A percentile compares a stretch with the other conserved stretches of the same genome.
These are phyloP conservation scores for Anguilla pacifica DNA, from an alignment of 2,797 vertebrate genomes.

Conservation along the genomic window DNA sequence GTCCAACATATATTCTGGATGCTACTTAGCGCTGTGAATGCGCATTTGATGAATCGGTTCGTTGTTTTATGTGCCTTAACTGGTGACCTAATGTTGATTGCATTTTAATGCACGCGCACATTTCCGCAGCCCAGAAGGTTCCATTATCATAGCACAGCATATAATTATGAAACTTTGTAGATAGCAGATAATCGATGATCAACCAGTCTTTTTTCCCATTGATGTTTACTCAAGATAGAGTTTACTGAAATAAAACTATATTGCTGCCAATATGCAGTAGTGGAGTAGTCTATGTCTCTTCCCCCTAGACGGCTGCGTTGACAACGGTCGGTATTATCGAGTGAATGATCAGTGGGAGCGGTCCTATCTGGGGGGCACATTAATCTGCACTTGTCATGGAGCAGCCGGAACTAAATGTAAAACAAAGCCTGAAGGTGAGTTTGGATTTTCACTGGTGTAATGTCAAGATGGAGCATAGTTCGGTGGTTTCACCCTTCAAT, in stretches of 20 bases:
- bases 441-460: not conserved
- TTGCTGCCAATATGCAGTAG: not conserved
- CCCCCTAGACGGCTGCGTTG: constrained; percentile 81
- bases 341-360: constrained; percentile 94
- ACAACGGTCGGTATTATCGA: constrained; percentile 81
- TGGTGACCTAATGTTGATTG: not conserved
- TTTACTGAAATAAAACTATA: not conserved
- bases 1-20: not conserved
- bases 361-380: constrained; percentile 80
- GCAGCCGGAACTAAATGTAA: constrained; percentile 91
- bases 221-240: not conserved
- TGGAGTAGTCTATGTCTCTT: constrained; percentile 23
- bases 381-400: constrained; percentile 94
- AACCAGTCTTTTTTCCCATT: not conserved
- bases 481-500: not conserved
- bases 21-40: not conserved
- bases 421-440: constrained; percentile 92
- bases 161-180: not conserved
- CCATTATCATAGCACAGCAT: not conserved
- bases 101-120: not conserved
- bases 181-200: not conserved
- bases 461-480: not conserved
- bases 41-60: not conserved
- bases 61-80: not conserved
- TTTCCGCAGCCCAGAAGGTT: not conserved